Evolutionary conservation across 1,140 invertebrate species (phyloP).

Genomic region (Limonius californicus): DNA sequence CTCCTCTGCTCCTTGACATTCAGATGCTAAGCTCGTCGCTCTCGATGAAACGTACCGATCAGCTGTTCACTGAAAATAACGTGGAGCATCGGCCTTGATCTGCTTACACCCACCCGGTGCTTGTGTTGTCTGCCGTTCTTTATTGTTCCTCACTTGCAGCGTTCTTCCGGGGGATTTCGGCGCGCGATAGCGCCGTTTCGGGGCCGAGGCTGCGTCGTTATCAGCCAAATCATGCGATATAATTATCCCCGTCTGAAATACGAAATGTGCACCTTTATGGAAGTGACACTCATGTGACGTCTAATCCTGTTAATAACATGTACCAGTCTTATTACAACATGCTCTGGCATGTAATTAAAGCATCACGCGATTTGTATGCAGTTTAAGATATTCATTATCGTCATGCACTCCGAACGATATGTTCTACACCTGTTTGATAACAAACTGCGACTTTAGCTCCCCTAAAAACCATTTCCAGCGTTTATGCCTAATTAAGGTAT

Average conservation of each 20-base stretch:
- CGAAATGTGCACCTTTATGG: neutral
- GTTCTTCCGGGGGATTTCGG: neutral
- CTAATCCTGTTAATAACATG: constrained; percentile 26
- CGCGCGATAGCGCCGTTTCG: neutral
- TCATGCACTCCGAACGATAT: neutral
- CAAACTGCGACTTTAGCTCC: too few species aligned
- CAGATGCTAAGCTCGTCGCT: neutral
- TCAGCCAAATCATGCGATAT: neutral
- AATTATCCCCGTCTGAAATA: neutral
- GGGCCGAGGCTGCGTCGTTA: neutral
- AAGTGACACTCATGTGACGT: constrained; percentile 26
- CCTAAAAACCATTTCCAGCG: too few species aligned
- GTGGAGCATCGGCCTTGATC: constrained; percentile 9
- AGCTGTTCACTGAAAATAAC: constrained; percentile 16
- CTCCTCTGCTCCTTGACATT: neutral
- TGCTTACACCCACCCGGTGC: neutral
- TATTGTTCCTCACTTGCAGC: neutral
- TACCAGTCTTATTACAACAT: constrained; percentile 25
- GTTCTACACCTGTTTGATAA: neutral
- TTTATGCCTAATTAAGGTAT: too few species aligned
- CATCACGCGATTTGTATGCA: constrained; percentile 26
- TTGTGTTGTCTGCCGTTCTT: neutral
- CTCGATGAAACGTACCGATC: constrained; percentile 4
- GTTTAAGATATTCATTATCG: neutral
- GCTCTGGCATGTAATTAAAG: constrained; percentile 27